phyloP scores from a whole-genome alignment of 1,140 invertebrate genomes.

The Colletes gigas region DNA sequence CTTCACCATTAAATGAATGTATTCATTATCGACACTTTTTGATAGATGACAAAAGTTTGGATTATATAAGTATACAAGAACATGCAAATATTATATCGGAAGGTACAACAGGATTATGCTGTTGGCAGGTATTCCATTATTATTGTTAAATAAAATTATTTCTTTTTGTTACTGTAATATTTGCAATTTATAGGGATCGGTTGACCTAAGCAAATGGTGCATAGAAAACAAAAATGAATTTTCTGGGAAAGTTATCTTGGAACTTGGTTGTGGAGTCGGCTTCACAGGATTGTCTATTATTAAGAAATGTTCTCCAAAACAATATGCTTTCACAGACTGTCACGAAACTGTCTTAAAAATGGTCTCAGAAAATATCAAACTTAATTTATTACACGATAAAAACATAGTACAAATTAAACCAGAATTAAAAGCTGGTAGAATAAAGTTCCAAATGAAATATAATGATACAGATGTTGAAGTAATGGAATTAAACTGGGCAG shows the following conservation, averaged over 20 bases:
- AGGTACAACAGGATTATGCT: slow-evolving; percentile 83
- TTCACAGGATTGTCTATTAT: slow-evolving; percentile 80
- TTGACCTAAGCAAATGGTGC: slow-evolving; percentile 81
- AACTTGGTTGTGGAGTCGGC: slow-evolving; percentile 83
- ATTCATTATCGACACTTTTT: slow-evolving; percentile 81
- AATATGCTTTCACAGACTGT: slow-evolving; percentile 82
- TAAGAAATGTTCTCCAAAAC: slow-evolving; percentile 77
- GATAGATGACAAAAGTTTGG: slow-evolving; percentile 57
- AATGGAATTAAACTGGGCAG: slow-evolving; percentile 80
- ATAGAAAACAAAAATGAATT: slow-evolving; percentile 75
- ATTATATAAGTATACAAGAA: slow-evolving; percentile 80
- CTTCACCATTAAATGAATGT: slow-evolving; percentile 54
- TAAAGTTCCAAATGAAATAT: slow-evolving; percentile 53
- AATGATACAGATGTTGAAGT: slow-evolving; percentile 70
- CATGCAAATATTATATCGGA: slow-evolving; percentile 82
- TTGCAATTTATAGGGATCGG: slow-evolving; percentile 31
- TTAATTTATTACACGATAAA: slow-evolving; percentile 71
- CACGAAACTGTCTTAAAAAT: slow-evolving; percentile 80
- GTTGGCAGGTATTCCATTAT: slow-evolving; percentile 79
- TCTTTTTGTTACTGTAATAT: background rate
- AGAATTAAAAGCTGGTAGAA: slow-evolving; percentile 29
- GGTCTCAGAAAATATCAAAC: slow-evolving; percentile 77
- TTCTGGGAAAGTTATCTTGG: slow-evolving; percentile 79
- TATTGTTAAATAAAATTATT: background rate
- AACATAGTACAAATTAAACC: slow-evolving; percentile 14